These are phyloP conservation scores for Perodicticus potto DNA, from an alignment of 2,797 vertebrate species.

Conservation along the genomic window DNA sequence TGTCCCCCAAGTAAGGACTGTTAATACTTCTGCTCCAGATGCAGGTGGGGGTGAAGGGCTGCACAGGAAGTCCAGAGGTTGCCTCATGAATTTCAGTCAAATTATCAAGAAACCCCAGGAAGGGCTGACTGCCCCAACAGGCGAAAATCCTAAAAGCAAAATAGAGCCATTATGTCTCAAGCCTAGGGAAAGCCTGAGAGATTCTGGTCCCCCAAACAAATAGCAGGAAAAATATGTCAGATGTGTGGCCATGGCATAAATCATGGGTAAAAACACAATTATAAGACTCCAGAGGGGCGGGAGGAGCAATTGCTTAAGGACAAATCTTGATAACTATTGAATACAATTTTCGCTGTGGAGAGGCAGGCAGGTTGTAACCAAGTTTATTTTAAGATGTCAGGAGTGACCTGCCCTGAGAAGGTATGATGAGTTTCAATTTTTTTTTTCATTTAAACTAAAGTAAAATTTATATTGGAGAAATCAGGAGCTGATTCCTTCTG, in stretches of 20 bases:
- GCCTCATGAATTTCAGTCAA: background rate
- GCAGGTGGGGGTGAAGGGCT: background rate
- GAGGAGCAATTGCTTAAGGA: background rate
- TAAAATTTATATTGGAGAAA: background rate
- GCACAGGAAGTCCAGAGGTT: background rate
- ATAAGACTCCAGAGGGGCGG: background rate
- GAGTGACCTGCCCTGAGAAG: background rate
- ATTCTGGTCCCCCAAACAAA: conserved; percentile 59
- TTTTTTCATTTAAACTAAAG: background rate
- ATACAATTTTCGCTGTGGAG: background rate
- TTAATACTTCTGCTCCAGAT: background rate
- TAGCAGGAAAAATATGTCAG: conserved; percentile 62
- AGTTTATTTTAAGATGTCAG: conserved; percentile 52
- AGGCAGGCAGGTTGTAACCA: background rate
- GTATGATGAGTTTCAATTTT: background rate
- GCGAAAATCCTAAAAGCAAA: conserved; percentile 50
- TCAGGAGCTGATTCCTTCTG: background rate
- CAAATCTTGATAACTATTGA: background rate
- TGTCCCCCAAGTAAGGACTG: background rate
- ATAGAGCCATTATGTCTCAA: conserved; percentile 47
- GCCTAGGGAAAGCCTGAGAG: conserved; percentile 55
- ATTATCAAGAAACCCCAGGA: background rate
- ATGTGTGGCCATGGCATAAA: conserved; percentile 23
- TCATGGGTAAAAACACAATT: conserved; percentile 67
- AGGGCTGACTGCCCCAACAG: background rate